Conservation (phyloP, 2,888 invertebrate genomes). For the Criorhina ranunculi region DNA sequence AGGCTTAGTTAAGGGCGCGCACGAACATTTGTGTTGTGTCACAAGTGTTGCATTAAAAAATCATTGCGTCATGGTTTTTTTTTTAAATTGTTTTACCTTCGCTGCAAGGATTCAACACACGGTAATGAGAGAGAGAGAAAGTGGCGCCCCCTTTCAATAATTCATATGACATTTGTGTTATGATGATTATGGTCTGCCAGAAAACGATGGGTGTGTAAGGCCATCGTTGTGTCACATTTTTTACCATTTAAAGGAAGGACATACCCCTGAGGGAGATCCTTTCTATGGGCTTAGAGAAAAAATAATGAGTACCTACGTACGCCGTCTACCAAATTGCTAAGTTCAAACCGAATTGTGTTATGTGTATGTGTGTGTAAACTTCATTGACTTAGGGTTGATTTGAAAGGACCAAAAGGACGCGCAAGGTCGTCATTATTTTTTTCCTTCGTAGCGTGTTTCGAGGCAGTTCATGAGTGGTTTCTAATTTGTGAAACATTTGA, state of each 20-base stretch:
- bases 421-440: constrained; percentile 52
- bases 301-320: constrained; percentile 53
- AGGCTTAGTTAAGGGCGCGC: constrained; percentile 31
- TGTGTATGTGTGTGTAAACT: constrained; percentile 13
- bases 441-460: constrained; percentile 7
- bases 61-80: constrained; percentile 59
- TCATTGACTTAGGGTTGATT: constrained; percentile 50
- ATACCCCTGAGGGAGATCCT: constrained; percentile 36
- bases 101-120: constrained; percentile 28
- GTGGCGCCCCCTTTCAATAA: constrained; percentile 66
- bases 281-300: constrained; percentile 44
- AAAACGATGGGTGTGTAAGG: background rate
- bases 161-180: constrained; percentile 57
- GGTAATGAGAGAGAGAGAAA: constrained; percentile 6
- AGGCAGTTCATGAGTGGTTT: constrained; percentile 47
- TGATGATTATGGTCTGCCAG: constrained; percentile 39
- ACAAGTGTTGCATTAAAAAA: constrained; percentile 76
- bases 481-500: constrained; percentile 69
- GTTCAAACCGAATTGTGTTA: constrained; percentile 34
- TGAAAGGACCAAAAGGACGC: constrained; percentile 41
- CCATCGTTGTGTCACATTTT: constrained; percentile 14
- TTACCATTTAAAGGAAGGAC: constrained; percentile 54
- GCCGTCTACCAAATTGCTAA: constrained; percentile 43
- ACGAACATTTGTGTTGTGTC: constrained; percentile 52
- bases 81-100: constrained; percentile 56